Conservation (phyloP, 2,113 vertebrate genomes). For the Entomyzon cyanotis region DNA sequence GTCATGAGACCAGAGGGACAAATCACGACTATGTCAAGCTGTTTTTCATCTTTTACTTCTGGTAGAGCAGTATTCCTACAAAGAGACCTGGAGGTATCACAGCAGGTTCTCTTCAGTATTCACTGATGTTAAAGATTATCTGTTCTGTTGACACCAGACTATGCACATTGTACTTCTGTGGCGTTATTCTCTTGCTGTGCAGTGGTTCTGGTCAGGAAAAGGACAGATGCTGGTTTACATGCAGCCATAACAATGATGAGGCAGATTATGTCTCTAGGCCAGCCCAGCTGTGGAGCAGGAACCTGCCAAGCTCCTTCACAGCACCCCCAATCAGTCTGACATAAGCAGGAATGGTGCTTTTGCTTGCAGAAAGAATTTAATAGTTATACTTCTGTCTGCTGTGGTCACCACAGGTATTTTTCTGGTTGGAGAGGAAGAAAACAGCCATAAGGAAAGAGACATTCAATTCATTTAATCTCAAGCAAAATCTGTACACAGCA, state of each 20-base stretch:
- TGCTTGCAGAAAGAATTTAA: background rate
- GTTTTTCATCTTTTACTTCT: background rate
- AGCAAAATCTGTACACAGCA: background rate
- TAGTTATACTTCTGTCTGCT: background rate
- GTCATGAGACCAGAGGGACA: background rate
- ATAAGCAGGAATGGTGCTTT: background rate
- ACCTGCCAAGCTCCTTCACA: background rate
- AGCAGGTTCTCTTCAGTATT: background rate
- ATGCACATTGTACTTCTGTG: background rate
- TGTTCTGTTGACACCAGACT: background rate
- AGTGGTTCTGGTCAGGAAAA: background rate
- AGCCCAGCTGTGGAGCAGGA: background rate
- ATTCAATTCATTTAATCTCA: background rate
- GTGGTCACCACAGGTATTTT: background rate
- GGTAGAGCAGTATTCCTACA: fast-evolving
- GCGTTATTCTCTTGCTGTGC: fast-evolving
- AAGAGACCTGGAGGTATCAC: background rate
- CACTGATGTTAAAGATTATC: background rate
- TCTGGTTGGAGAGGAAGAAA: background rate
- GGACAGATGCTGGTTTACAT: background rate
- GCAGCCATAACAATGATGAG: fast-evolving
- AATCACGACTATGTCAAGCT: background rate
- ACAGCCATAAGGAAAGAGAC: background rate
- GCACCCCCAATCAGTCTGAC: background rate
- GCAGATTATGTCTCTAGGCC: background rate